Evolutionary conservation across 2,797 vertebrate genomes (phyloP).

Genomic region (Macropodus opercularis): DNA sequence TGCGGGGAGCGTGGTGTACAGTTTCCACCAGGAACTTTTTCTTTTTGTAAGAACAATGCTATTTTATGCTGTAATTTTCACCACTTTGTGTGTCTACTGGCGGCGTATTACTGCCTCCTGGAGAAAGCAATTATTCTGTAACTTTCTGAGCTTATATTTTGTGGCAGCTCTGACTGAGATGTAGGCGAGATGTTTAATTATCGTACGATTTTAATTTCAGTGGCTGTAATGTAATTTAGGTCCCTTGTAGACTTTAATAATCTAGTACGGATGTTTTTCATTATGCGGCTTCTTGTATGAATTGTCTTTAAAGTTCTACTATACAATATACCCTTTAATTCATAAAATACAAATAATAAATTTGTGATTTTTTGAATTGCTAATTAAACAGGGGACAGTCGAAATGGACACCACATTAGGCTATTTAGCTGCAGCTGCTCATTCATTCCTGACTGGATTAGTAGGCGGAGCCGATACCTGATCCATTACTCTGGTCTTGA

Average conservation of each 20-base stretch:
- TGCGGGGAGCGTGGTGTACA: neutral
- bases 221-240: neutral
- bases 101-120: neutral
- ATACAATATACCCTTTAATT: too few species aligned
- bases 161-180: neutral
- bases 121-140: constrained; percentile 19
- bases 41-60: neutral
- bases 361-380: too few species aligned
- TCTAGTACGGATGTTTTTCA: too few species aligned
- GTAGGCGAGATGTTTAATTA: neutral
- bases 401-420: too few species aligned
- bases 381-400: neutral
- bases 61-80: constrained; percentile 15
- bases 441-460: constrained; percentile 13
- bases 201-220: neutral
- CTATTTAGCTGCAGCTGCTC: constrained; percentile 6
- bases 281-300: too few species aligned
- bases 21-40: constrained; percentile 11
- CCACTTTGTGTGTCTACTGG: neutral
- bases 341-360: too few species aligned
- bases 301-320: too few species aligned
- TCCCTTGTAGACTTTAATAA: neutral
- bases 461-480: constrained; percentile 31
- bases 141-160: constrained; percentile 16
- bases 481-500: constrained; percentile 67